Evolutionary conservation across 2,888 invertebrate genomes (phyloP), one percentile per base, ranked within the genome.

Genomic region (Eumacrocentrus americanus): DNA sequence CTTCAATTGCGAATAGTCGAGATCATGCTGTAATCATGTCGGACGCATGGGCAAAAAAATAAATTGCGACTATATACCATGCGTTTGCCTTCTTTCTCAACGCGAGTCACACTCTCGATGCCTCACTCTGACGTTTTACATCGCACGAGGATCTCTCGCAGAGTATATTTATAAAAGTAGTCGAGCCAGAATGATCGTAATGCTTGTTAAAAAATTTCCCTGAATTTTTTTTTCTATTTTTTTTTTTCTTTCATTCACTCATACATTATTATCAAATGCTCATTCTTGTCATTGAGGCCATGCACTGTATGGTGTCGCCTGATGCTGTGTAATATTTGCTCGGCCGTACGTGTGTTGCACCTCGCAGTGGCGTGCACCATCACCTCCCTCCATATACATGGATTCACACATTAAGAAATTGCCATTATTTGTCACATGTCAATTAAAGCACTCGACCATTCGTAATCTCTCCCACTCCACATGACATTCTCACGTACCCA

Each of bases 401-500:
- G n/a, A n/a, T n/a, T n/a, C n/a, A n/a, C n/a, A n/a, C n/a, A n/a
- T n/a, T n/a, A n/a, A n/a, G n/a, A n/a, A n/a, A n/a, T n/a, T n/a
- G n/a, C n/a, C n/a, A n/a, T 34, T 12, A 14, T 22, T 25, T 3
- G 3, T 9, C 14, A 37, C 16, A 40, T 38, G 23, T 50, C 23
- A 34, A 52, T 53, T 25, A 3, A 14, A 47, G 60, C 54, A 54
- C 60, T 60, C 54, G 50, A 54, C 60, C 50, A 60, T 60, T 60
- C 54, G 54, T 54, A 60, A 60, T 55, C 2, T 14, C 16, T 22
- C 12, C 29, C 35, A 23, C 29, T 23, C 20, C 25, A 16, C 37
- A 29, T 14, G 37, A 20, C 18, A 47, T 14, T 14, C 37, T 23
- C 38, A 25, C 16, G 7, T 25, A 40, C 25, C 11, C 18, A 11